phyloP scores from a whole-genome alignment of 2,888 invertebrate genomes.

The Epinotia nisella region DNA sequence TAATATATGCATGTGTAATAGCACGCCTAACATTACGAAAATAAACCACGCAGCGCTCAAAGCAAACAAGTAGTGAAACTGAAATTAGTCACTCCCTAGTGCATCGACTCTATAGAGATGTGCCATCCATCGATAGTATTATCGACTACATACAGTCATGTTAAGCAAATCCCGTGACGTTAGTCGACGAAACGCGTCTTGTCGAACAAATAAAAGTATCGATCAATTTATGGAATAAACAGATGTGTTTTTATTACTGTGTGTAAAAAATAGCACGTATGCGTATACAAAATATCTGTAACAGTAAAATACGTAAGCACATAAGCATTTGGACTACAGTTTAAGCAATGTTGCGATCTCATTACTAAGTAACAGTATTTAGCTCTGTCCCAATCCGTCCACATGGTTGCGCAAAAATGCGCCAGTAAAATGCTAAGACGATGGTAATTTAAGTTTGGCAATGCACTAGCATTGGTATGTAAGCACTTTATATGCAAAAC shows the following conservation, averaged over 20 bases:
- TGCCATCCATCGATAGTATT: slow-evolving; percentile 33
- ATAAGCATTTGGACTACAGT: slow-evolving; percentile 13
- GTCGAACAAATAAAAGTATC: too few species aligned
- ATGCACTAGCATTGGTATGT: slow-evolving; percentile 34
- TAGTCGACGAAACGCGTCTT: too few species aligned
- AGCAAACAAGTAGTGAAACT: slow-evolving; percentile 70
- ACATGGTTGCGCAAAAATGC: slow-evolving; percentile 36
- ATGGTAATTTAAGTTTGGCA: slow-evolving; percentile 41
- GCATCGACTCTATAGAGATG: slow-evolving; percentile 74
- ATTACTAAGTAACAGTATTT: slow-evolving; percentile 33
- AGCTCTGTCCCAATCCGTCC: slow-evolving; percentile 31
- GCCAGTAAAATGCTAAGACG: slow-evolving; percentile 34
- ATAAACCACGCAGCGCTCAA: slow-evolving; percentile 63
- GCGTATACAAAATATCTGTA: background rate
- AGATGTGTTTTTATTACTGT: background rate
- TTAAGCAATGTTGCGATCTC: slow-evolving; percentile 27
- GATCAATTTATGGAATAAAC: background rate
- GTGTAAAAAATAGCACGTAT: background rate
- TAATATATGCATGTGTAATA: slow-evolving; percentile 4
- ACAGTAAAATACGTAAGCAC: slow-evolving; percentile 3
- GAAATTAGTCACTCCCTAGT: slow-evolving; percentile 76
- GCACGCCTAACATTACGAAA: slow-evolving; percentile 66
- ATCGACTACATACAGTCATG: background rate
- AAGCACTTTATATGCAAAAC: slow-evolving; percentile 31
- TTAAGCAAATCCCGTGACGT: background rate